Base-by-base conservation (phyloP, 2,888 invertebrate species). In the Rhimphoctona megacephalus region DNA sequence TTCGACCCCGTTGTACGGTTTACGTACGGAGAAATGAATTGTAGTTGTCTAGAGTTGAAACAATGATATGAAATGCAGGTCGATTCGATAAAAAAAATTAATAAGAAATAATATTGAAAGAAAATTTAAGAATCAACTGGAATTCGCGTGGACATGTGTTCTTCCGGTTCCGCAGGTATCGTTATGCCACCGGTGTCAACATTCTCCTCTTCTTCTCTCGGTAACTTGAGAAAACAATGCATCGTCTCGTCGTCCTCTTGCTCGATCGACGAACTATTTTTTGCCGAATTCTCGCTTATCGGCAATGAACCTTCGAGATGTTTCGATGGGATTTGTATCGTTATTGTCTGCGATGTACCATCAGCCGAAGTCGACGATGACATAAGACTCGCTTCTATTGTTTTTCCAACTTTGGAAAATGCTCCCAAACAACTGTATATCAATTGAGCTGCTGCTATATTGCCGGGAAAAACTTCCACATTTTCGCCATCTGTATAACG, bases 151-250 rank as follows among this genome's bases (percentile, higher is more conserved):
- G 89, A 87, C 39, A 76, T 86, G 46, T 88, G 85, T 66, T 91
- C 91, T 80, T 92, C 93, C 33, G 94, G 93, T 85, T 95, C 95
- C 8, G 95, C 95, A 1, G 95, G 95, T 87, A 96, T 96, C 36
- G 95, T 96, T 87, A 96, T 95, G 36, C 95, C 95, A 25, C 95
- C 96, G 3, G 95, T 95, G 89, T 96, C 95, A 67, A 95, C 94
- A 83, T 94, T 94, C 86, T 94, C 94, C 88, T 95, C 95, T 81
- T 95, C 95, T 69, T 94, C 93, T 43, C 90, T 90, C 76, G 93
- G 93, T 85, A 93, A 92, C 84, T 92, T 93, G 39, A 94, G 86
- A 86, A 94, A 94, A 87, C 93, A 93, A 82, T 92, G 93, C 92
- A 93, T 95, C 1, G 95, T 95, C 90, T 95, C 95, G 66, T 95